phyloP scores from a whole-genome alignment of 53 echinoderm and acorn worm genomes.

The Astropecten irregularis region DNA sequence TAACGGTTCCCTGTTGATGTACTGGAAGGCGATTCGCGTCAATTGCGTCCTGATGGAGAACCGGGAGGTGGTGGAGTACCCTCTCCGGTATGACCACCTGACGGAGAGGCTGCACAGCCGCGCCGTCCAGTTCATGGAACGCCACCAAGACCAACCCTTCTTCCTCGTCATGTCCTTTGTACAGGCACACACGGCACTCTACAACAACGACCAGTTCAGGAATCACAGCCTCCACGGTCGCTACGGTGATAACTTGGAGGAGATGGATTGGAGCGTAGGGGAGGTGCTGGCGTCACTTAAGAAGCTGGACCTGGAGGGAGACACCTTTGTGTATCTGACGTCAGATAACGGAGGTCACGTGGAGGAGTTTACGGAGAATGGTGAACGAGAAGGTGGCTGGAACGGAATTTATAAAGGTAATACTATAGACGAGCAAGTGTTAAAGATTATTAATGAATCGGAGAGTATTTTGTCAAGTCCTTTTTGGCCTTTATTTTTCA shows the following conservation, averaged over 20 bases:
- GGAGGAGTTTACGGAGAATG: conserved; percentile 78
- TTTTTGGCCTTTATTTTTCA: too few species aligned
- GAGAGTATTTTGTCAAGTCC: too few species aligned
- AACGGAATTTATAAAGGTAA: conserved; percentile 96
- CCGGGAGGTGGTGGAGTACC: conserved; percentile 79
- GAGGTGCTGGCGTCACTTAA: conserved; percentile 79
- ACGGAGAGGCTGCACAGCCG: conserved; percentile 78
- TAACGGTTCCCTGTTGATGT: background rate
- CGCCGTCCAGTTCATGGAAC: conserved; percentile 83
- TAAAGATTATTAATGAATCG: too few species aligned
- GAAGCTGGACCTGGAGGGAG: conserved; percentile 67
- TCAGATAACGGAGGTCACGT: conserved; percentile 96
- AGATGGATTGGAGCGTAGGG: conserved; percentile 95
- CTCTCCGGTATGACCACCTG: conserved; percentile 71
- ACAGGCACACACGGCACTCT: conserved; percentile 89
- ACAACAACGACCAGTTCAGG: conserved; percentile 69
- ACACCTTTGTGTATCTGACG: conserved; percentile 90
- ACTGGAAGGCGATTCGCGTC: conserved; percentile 13
- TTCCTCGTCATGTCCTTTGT: conserved; percentile 88
- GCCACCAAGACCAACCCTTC: conserved; percentile 71
- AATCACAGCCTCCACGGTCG: conserved; percentile 74
- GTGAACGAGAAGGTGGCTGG: conserved; percentile 82
- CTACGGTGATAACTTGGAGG: conserved; percentile 89
- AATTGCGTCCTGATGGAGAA: conserved; percentile 92
- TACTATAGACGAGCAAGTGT: background rate